Conservation (phyloP, 2,113 vertebrate species). For the Aldabrachelys gigantea region DNA sequence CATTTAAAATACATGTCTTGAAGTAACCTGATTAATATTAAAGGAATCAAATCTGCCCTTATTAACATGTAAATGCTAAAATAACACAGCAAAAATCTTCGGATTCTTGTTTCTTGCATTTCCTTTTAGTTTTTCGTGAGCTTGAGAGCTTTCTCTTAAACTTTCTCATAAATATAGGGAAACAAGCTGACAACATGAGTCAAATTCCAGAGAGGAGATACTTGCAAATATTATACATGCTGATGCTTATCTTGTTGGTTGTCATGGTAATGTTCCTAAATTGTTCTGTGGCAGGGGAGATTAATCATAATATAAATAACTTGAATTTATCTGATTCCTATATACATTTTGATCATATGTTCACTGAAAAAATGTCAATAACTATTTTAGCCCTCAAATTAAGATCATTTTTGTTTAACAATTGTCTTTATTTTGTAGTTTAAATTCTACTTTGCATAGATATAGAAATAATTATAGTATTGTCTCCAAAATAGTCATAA, state of each 20-base stretch:
- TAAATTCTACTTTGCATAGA: background rate
- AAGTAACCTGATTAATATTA: background rate
- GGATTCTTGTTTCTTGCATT: background rate
- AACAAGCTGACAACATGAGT: background rate
- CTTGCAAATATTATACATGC: background rate
- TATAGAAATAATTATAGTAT: background rate
- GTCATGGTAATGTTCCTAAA: slow-evolving; percentile 28
- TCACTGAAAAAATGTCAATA: background rate
- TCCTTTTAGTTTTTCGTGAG: background rate
- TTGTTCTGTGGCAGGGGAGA: background rate
- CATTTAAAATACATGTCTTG: accelerated
- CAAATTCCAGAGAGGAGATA: background rate
- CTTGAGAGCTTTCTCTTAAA: background rate
- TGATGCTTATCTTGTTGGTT: slow-evolving; percentile 12
- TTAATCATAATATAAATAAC: background rate
- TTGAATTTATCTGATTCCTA: slow-evolving; percentile 22
- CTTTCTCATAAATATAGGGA: background rate
- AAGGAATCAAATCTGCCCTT: background rate
- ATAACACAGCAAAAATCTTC: background rate
- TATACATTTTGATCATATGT: background rate
- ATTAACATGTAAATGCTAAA: background rate
- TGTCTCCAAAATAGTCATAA: background rate
- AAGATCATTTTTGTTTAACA: background rate
- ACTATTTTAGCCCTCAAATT: background rate
- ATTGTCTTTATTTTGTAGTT: background rate